Evolutionary conservation across 2,797 vertebrate species (phyloP).

Genomic region (Periophthalmus magnuspinnatus): DNA sequence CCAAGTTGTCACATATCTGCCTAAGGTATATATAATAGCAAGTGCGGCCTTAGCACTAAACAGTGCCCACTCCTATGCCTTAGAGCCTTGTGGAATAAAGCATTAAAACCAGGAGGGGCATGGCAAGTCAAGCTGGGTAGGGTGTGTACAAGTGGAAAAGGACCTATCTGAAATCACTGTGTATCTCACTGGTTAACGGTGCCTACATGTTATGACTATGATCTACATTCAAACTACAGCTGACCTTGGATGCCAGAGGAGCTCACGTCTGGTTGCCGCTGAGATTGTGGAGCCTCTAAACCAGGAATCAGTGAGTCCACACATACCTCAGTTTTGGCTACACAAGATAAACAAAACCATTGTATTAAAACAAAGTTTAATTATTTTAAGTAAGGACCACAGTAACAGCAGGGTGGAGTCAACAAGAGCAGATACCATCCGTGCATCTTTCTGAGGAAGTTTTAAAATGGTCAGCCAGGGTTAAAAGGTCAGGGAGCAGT

Average conservation of each 20-base stretch:
- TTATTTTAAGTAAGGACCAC: constrained; percentile 7
- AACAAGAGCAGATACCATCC: constrained; percentile 77
- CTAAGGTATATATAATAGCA: too few relatives aligned
- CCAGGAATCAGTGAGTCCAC: constrained; percentile 92
- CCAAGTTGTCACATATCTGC: too few relatives aligned
- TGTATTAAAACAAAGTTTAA: constrained; percentile 8
- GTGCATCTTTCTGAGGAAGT: constrained; percentile 76
- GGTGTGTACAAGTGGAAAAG: neutral
- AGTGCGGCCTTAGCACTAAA: too few relatives aligned
- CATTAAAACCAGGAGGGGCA: neutral
- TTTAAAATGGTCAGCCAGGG: constrained; percentile 85
- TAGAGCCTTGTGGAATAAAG: neutral
- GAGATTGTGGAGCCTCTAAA: constrained; percentile 85
- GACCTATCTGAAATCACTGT: neutral
- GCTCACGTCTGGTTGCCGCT: constrained; percentile 82
- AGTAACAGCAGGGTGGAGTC: constrained; percentile 22
- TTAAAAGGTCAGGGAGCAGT: constrained; percentile 87
- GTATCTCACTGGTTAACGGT: neutral
- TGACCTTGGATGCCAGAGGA: constrained; percentile 87
- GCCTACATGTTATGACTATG: neutral
- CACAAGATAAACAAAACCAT: constrained; percentile 15
- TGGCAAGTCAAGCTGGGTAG: neutral
- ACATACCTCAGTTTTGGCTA: constrained; percentile 78
- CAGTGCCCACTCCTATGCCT: too few relatives aligned
- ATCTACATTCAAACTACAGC: constrained; percentile 39